These are phyloP conservation scores for Sebastes jordani DNA, from an alignment of 2,797 vertebrate genomes.

Conservation along the genomic window DNA sequence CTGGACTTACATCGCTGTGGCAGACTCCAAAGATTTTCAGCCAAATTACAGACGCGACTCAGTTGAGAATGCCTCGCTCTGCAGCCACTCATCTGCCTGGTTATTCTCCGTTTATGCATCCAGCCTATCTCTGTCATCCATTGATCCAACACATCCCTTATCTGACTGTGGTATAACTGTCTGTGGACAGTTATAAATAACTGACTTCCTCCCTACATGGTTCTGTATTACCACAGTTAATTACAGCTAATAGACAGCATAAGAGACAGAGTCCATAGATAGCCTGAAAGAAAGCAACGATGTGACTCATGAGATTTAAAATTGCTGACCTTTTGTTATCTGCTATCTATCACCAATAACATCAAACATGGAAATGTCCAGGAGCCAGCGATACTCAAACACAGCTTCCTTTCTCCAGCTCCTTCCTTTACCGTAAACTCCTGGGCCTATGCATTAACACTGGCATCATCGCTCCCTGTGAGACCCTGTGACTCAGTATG, in stretches of 20 bases:
- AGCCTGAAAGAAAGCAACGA: background rate
- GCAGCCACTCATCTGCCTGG: background rate
- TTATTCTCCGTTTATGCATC: background rate
- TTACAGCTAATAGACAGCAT: conserved; percentile 38
- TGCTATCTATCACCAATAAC: background rate
- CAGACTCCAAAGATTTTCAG: conserved; percentile 35
- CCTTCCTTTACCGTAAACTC: conserved; percentile 20
- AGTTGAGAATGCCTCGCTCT: conserved; percentile 17
- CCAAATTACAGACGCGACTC: conserved; percentile 49
- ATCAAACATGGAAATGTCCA: background rate
- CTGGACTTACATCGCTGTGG: conserved; percentile 38
- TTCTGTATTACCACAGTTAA: conserved; percentile 33
- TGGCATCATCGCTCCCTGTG: conserved; percentile 38
- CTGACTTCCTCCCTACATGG: background rate
- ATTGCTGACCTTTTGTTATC: background rate
- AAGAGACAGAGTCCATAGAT: background rate
- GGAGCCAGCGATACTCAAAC: background rate
- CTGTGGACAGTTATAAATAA: conserved; percentile 41
- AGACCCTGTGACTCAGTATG: conserved; percentile 53
- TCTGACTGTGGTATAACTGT: conserved; percentile 1
- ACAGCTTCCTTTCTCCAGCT: background rate
- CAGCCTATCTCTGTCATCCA: conserved; percentile 13
- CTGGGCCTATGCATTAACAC: conserved; percentile 13
- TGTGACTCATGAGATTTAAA: background rate
- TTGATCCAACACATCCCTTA: conserved; percentile 24